Evolutionary conservation across 2,888 invertebrate species (phyloP), one percentile per base, ranked within the genome.

Genomic region (Chelonus formosanus): DNA sequence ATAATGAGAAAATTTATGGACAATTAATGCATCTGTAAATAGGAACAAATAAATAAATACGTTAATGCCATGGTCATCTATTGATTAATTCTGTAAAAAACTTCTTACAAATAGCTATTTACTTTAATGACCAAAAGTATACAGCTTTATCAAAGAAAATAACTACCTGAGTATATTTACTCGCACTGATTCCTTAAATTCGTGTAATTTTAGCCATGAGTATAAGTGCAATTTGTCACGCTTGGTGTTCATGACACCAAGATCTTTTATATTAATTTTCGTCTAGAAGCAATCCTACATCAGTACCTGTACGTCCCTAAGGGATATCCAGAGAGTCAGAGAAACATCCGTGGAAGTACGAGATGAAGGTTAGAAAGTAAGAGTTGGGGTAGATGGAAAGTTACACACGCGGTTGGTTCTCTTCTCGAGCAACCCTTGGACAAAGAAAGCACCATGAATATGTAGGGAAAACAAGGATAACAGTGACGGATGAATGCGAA

Each of bases 381-480:
- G 70, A 71, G 72, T 69, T 45, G 67, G 61, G 69, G 65, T 73
- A 63, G 72, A 75, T 67, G 75, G 74, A 67, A 73, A 73, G 79
- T 81, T 81, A 81, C 79, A 81, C 81, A 78, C 81, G 80, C 78
- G 81, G 81, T 81, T 81, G 78, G 78, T 76, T 78, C 74, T 69
- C 72, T 74, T 68, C 71, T 68, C 69, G 69, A 70, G 64, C 71
- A 62, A 71, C 70, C 68, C 68, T 69, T 54, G 56, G 45, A 35
- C 56, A 53, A 58, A 63, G 65, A 67, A 59, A 65, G 67, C 55
- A 40, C 40, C 60, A 34, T 53, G 55, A 10, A 50, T 45, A 50
- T 31, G 50, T 7, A 47, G 59, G 59, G 40, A 50, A 8, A 50
- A 69, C 67, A 50, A 52, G 67, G 69, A 63, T 67, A 69, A 65